Conservation (phyloP, 37 sponge, comb jelly and placozoan genomes). For the Aphrocallistes beatrix region DNA sequence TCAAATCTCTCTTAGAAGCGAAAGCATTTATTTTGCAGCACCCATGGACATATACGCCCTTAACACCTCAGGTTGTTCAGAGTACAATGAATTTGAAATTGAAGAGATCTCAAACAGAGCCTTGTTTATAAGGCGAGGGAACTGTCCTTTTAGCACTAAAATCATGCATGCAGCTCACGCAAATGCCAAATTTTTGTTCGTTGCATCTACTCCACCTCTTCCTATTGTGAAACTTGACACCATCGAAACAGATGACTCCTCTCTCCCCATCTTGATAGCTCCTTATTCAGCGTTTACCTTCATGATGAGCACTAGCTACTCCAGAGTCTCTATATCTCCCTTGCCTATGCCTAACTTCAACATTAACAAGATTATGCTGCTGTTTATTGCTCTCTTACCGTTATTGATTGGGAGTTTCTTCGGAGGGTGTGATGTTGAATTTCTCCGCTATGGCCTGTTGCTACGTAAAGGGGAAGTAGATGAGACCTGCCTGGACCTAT, state of each 20-base stretch:
- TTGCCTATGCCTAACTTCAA: neutral
- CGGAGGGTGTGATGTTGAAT: neutral
- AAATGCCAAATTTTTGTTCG: neutral
- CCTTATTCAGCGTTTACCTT: neutral
- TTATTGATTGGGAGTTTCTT: neutral
- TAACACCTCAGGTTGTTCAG: too few species aligned
- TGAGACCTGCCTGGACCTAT: neutral
- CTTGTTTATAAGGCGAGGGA: neutral
- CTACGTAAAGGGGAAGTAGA: constrained; percentile 31
- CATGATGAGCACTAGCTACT: neutral
- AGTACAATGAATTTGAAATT: too few species aligned
- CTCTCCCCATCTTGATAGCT: neutral
- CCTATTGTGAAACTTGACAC: neutral
- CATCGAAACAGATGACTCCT: neutral
- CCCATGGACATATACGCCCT: too few species aligned
- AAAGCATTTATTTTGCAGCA: too few species aligned
- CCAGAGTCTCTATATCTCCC: neutral
- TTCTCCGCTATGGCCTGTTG: constrained; percentile 43
- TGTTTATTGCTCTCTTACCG: neutral
- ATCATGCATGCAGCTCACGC: neutral
- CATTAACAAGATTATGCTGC: neutral
- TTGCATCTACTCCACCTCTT: neutral
- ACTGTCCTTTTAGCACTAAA: neutral
- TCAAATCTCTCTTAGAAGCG: too few species aligned
- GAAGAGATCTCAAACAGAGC: neutral